Evolutionary conservation across 2,888 invertebrate species (phyloP), one percentile per base, ranked within the genome.

Genomic region (Leptopilina myrica): DNA sequence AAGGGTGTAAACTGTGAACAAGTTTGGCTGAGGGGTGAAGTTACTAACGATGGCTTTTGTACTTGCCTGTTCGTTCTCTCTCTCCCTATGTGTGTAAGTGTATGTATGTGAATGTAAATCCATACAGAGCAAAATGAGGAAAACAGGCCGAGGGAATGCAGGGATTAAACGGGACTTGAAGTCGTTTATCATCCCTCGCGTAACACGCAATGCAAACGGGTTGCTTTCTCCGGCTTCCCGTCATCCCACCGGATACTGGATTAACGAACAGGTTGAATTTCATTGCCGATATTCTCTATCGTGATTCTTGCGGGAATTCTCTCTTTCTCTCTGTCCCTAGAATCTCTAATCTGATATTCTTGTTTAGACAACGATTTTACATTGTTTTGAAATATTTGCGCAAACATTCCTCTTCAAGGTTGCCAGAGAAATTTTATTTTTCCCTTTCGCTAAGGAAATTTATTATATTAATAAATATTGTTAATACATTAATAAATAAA

Each of bases 21-120:
- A 84, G 82, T 80, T 73, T 82, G 81, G 76, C 76, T 77, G 85
- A 80, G 84, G 85, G 81, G 78, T 81, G 84, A 84, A 88, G 87
- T 89, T 86, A 88, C 88, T 88, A 89, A 89, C 87, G 88, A 89
- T 66, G 87, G 87, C 87, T 88, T 88, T 89, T 88, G 89, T 87
- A 84, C 83, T 59, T 40, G 26, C 53, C 14, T 53, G 7, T n/a
- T 43, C 43, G 6, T 8, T 43, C 43, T 43, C 43, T 43, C 43
- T 43, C 43, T 8, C 53, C n/a, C 33, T 75, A 73, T 59, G 15
- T 7, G 15, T 33, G 65, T 76, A 64, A 69, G 78, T 81, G 64
- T 79, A 76, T 80, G 77, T 78, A 66, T 80, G 59, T 56, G 59
- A 53, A 67, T 49, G 49, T 49, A 49, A 49, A 49, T 49, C 49